phyloP scores from a whole-genome alignment of 2,888 invertebrate genomes.

The Temnothorax ravouxi region DNA sequence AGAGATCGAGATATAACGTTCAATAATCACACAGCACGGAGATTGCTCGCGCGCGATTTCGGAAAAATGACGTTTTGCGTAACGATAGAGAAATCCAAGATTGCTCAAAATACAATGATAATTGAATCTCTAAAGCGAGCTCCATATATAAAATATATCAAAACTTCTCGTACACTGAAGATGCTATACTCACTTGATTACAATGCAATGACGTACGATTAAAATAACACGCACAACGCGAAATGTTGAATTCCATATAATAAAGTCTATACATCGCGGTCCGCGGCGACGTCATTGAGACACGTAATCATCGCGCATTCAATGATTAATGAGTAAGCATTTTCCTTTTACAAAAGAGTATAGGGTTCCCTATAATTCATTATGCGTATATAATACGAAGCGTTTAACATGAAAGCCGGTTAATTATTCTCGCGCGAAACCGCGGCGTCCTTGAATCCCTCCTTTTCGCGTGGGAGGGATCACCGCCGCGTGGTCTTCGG shows the following conservation, averaged over 20 bases:
- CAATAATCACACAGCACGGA: conserved; percentile 11
- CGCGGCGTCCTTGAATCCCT: conserved; percentile 1
- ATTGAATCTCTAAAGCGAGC: conserved; percentile 17
- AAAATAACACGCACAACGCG: conserved; percentile 5
- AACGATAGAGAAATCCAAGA: conserved; percentile 18
- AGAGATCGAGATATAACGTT: conserved; percentile 19
- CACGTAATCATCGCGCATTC: conserved; percentile 13
- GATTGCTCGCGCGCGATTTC: background rate
- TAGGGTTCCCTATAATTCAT: conserved; percentile 31
- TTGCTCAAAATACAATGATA: conserved; percentile 23
- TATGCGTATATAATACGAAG: conserved; percentile 50
- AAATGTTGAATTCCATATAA: background rate
- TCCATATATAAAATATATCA: conserved; percentile 40
- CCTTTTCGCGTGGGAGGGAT: background rate
- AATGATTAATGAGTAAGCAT: conserved; percentile 54
- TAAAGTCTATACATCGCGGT: conserved; percentile 21
- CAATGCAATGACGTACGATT: conserved; percentile 12
- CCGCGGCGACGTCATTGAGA: background rate
- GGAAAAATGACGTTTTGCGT: conserved; percentile 20
- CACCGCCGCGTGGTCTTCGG: conserved; percentile 27
- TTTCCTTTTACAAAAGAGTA: conserved; percentile 30
- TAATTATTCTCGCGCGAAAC: conserved; percentile 47
- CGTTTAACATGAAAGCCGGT: conserved; percentile 60
- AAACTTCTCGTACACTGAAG: conserved; percentile 23
- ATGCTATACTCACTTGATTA: conserved; percentile 31